Conservation (phyloP, 1,140 invertebrate species). For the Drosophila pseudoobscura region DNA sequence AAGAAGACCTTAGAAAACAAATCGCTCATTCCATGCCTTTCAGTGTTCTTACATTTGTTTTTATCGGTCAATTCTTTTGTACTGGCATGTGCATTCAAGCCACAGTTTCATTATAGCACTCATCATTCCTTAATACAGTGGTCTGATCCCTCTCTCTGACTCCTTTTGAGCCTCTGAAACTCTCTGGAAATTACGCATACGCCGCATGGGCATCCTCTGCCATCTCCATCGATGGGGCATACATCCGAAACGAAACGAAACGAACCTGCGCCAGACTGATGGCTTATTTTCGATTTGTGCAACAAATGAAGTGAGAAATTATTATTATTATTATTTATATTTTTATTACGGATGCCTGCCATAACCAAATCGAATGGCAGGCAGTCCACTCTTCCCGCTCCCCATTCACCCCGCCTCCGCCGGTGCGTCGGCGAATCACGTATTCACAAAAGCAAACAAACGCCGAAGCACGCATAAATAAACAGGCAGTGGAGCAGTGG, state of each 20-base stretch:
- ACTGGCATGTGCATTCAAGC: neutral
- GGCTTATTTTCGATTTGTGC: constrained; percentile 74
- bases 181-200: constrained; percentile 54
- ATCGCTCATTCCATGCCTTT: no score
- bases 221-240: constrained; percentile 26
- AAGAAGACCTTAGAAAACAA: no score
- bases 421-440: constrained; percentile 53
- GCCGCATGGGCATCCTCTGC: constrained; percentile 26
- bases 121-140: constrained; percentile 26
- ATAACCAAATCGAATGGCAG: constrained; percentile 39
- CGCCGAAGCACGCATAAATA: constrained; percentile 71
- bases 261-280: constrained; percentile 11
- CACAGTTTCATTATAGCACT: neutral
- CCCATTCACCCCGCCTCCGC: neutral
- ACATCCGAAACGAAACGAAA: constrained; percentile 23
- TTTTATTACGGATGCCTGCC: constrained; percentile 56
- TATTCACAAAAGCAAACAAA: constrained; percentile 79
- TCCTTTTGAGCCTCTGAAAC: no score
- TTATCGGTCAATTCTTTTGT: no score
- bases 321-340: constrained; percentile 76
- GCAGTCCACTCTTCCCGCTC: neutral
- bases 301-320: constrained; percentile 81
- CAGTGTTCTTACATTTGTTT: no score
- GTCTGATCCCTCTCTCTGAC: neutral
- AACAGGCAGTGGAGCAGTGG: constrained; percentile 39